phyloP scores from a whole-genome alignment of 2,888 invertebrate species.

The Drosophila falleni region DNA sequence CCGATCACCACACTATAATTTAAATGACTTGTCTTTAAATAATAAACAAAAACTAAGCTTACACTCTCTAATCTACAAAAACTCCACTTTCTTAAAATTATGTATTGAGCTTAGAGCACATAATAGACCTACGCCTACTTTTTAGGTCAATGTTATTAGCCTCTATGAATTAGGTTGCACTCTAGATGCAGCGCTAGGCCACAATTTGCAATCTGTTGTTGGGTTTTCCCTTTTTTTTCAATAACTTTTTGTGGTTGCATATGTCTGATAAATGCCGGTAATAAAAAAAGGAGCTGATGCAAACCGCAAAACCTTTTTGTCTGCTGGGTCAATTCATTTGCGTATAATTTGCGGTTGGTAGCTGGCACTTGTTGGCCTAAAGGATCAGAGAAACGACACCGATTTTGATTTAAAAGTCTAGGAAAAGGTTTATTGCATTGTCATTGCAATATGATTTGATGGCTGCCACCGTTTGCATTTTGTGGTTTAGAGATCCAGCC shows the following conservation, averaged over 20 bases:
- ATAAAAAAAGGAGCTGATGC: slow-evolving; percentile 30
- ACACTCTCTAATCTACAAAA: slow-evolving; percentile 10
- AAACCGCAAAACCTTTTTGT: slow-evolving; percentile 66
- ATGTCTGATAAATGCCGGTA: slow-evolving; percentile 22
- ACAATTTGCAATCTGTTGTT: slow-evolving; percentile 69
- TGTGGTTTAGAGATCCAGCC: slow-evolving; percentile 52
- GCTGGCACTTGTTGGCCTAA: slow-evolving; percentile 60
- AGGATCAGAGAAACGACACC: slow-evolving; percentile 62
- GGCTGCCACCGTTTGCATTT: slow-evolving; percentile 70
- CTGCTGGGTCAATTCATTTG: slow-evolving; percentile 73
- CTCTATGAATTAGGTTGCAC: slow-evolving; percentile 15
- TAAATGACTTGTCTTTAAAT: neutral
- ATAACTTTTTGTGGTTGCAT: slow-evolving; percentile 48
- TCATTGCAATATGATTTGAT: slow-evolving; percentile 64
- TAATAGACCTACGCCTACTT: slow-evolving; percentile 19
- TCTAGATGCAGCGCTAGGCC: slow-evolving; percentile 12
- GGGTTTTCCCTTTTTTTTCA: slow-evolving; percentile 15
- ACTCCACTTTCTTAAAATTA: neutral
- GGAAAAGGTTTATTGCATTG: slow-evolving; percentile 55
- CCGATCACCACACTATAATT: too few species aligned
- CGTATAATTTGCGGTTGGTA: slow-evolving; percentile 72
- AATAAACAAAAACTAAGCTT: neutral
- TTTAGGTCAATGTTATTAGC: neutral
- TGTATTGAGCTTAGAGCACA: neutral
- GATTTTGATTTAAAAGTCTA: slow-evolving; percentile 67